Evolutionary conservation across 2,797 vertebrate genomes (phyloP), one percentile per base, ranked within the genome.

Genomic region (Pagetopsis macropterus): DNA sequence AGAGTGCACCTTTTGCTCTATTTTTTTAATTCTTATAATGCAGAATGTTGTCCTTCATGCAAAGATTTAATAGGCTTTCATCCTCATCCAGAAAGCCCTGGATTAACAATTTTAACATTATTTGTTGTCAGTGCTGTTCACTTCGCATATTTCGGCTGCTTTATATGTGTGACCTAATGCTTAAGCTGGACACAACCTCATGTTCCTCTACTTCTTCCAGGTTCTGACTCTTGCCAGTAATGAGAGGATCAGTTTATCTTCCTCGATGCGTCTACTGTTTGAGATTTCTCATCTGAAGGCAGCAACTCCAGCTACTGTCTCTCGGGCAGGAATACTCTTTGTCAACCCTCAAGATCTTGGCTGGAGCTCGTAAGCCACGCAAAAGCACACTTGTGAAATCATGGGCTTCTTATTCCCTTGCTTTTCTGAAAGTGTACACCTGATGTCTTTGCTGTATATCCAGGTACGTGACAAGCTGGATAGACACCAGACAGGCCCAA

Each of bases 191-290:
- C 33, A 37, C 6, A 37, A 37, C 33, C 33, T 9, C 8, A 37
- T 37, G 33, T 37, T 44, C 5, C 2, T 43, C 3, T 67, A 7
- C 3, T 69, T 49, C 54, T 14, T 75, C 19, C 72, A 96, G 93
- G 93, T 96, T 81, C 81, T 96, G 75, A 95, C 91, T 33, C 82
- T 96, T 72, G 91, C 94, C 66, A 96, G 91, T 72, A 96, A 96
- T 31, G 91, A 95, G 85, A 90, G 91, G 52, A 93, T 96, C 70
- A 94, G 92, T 62, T 78, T 95, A 74, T 94, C 93, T 0, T 73
- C 93, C 31, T 92, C 91, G 72, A 94, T 95, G 92, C 89, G 95
- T 51, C 85, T 96, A 3, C 87, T 96, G 50, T 96, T 95, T 91
- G 93, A 96, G 90, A 95, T 94, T 73, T 94, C 88, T 31, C 88